Percentiles rank a stretch among this genome's conserved stretches.
Conservation (phyloP, 2,888 invertebrate species). For the Dasypogon diadema region DNA sequence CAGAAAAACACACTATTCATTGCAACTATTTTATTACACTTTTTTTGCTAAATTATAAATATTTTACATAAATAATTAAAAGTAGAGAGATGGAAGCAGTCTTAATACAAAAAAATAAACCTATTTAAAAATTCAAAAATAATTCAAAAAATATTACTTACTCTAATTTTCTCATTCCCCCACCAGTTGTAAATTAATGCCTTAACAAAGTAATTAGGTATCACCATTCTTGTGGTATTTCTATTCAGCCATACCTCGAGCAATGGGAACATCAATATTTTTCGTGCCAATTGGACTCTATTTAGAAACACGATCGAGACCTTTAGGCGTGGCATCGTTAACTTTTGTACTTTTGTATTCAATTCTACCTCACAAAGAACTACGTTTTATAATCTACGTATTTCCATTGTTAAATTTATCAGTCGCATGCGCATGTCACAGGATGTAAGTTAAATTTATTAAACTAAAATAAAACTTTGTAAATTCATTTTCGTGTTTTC, state of each 20-base stretch:
- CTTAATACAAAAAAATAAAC: too few species aligned
- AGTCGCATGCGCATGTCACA: slow-evolving; percentile 88
- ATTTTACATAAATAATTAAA: too few species aligned
- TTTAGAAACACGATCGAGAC: slow-evolving; percentile 78
- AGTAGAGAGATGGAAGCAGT: too few species aligned
- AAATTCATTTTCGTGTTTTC: slow-evolving; percentile 59
- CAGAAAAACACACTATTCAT: too few species aligned
- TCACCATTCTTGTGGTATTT: slow-evolving; percentile 98
- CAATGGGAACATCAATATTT: slow-evolving; percentile 83
- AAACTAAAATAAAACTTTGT: slow-evolving; percentile 24
- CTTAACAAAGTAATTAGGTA: slow-evolving; percentile 72
- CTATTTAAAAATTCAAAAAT: too few species aligned
- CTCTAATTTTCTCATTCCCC: too few species aligned
- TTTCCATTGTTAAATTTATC: slow-evolving; percentile 93
- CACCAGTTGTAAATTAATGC: too few species aligned
- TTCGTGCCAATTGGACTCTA: slow-evolving; percentile 83
- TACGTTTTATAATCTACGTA: slow-evolving; percentile 97
- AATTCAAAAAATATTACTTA: too few species aligned
- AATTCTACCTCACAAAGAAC: slow-evolving; percentile 96
- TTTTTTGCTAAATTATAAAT: too few species aligned
- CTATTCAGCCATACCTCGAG: slow-evolving; percentile 95
- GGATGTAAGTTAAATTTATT: slow-evolving; percentile 79
- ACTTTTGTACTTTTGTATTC: slow-evolving; percentile 92
- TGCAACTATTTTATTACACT: too few species aligned
- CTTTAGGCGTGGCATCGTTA: slow-evolving; percentile 78